Percentiles rank a stretch among this genome's conserved stretches.
Conservation (phyloP, 2,888 invertebrate species). For the Lagria hirta region DNA sequence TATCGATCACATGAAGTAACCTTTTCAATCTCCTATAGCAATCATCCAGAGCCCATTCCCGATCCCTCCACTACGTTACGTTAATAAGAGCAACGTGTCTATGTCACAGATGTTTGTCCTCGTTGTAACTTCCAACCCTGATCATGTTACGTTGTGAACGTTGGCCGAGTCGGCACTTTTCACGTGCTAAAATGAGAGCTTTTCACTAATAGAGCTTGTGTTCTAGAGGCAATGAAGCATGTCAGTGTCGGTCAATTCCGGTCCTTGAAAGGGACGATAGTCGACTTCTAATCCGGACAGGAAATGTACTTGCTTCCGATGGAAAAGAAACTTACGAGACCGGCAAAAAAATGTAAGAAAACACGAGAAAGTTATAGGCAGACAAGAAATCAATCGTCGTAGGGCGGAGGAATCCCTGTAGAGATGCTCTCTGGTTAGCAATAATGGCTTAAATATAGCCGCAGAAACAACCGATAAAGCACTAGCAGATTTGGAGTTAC, state of each 20-base stretch:
- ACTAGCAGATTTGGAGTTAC: too few relatives aligned
- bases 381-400: constrained; percentile 12
- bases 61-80: too few relatives aligned
- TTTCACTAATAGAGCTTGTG: constrained; percentile 31
- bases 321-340: constrained; percentile 12
- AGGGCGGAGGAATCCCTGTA: too few relatives aligned
- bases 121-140: constrained; percentile 5
- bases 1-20: too few relatives aligned
- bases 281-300: constrained; percentile 18
- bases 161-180: constrained; percentile 19
- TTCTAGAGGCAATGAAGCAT: constrained; percentile 23
- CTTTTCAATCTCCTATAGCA: too few relatives aligned
- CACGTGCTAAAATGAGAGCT: constrained; percentile 18
- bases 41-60: too few relatives aligned
- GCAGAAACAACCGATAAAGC: too few relatives aligned
- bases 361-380: constrained; percentile 15
- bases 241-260: constrained; percentile 24
- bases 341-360: constrained; percentile 8
- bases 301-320: constrained; percentile 17
- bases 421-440: too few relatives aligned
- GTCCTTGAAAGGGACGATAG: constrained; percentile 17
- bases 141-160: constrained; percentile 11
- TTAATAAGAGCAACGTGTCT: too few relatives aligned
- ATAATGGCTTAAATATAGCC: too few relatives aligned
- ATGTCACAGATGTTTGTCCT: too few relatives aligned